These are phyloP conservation scores for Halictus rubicundus DNA, from an alignment of 1,140 invertebrate species.

Conservation along the genomic window DNA sequence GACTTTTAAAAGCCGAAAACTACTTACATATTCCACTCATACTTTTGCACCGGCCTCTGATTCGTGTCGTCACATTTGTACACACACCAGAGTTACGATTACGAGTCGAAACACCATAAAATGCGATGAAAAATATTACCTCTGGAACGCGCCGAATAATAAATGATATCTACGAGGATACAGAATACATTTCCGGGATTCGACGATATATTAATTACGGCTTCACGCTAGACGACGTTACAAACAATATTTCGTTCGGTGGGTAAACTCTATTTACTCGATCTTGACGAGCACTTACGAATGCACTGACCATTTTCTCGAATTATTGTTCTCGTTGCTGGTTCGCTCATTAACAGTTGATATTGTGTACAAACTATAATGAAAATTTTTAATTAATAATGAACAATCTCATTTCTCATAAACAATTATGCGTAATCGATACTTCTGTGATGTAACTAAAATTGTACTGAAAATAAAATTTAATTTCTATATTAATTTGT, in stretches of 20 bases:
- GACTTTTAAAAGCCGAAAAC: background rate
- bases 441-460: too few relatives aligned
- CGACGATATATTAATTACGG: slow-evolving; percentile 10
- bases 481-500: too few relatives aligned
- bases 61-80: background rate
- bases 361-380: background rate
- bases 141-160: background rate
- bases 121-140: slow-evolving; percentile 25
- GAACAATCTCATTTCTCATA: too few relatives aligned
- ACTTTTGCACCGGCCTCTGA: background rate
- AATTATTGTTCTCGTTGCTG: background rate
- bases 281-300: slow-evolving; percentile 18
- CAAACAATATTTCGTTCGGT: background rate
- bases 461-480: too few relatives aligned
- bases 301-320: background rate
- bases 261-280: background rate
- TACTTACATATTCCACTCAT: background rate
- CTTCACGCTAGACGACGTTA: background rate
- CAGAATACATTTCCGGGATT: background rate
- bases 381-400: background rate
- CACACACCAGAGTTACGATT: background rate
- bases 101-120: slow-evolving; percentile 11
- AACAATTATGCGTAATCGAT: too few relatives aligned
- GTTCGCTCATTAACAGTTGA: background rate
- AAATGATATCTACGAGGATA: slow-evolving; percentile 11